Evolutionary conservation across 2,888 invertebrate species (phyloP), one percentile per base, ranked within the genome.

Genomic region (Chydorus sphaericus): DNA sequence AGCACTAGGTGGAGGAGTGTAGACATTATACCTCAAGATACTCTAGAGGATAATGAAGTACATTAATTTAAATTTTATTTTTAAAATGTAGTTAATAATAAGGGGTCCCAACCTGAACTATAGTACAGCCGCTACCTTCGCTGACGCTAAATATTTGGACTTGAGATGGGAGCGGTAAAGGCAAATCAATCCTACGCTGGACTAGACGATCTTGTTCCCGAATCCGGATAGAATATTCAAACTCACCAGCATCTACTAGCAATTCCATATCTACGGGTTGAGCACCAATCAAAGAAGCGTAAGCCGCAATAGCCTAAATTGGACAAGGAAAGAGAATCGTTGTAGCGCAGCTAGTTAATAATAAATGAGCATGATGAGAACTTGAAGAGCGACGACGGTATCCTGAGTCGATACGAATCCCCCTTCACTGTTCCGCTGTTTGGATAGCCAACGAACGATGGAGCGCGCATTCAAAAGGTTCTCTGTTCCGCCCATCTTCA

Each of bases 361-460:
- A 14, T n/a, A 23, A 44, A 44, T 44, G 10, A 26, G 3, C 28
- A 14, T 4, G 16, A 8, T 23, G 7, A 11, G 5, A 44, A 44
- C 44, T 61, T 79, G 77, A 18, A 81, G 68, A 5, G 77, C 79
- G 11, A 80, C 71, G 1, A 77, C 75, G 0, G 80, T 79, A 62
- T 80, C 80, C 74, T 83, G 86, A 0, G 87, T 85, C 1, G 85
- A 81, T 0, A 78, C 69, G 63, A 86, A 86, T 1, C 85, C 85
- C 3, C 87, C 87, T 3, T 76, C 70, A 4, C 78, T 70, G 58
- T 79, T 78, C 39, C 82, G 72, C 64, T 84, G 81, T 2, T 79
- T 73, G 6, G 81, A 75, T 50, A 89, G 71, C 86, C 87, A 88
- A 56, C 81, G 76, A 0, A 82, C 73, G 2, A 82, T 79, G 10